Evolutionary conservation across 2,888 invertebrate species (phyloP), one percentile per base, ranked within the genome.

Genomic region (Sacculina carcini): DNA sequence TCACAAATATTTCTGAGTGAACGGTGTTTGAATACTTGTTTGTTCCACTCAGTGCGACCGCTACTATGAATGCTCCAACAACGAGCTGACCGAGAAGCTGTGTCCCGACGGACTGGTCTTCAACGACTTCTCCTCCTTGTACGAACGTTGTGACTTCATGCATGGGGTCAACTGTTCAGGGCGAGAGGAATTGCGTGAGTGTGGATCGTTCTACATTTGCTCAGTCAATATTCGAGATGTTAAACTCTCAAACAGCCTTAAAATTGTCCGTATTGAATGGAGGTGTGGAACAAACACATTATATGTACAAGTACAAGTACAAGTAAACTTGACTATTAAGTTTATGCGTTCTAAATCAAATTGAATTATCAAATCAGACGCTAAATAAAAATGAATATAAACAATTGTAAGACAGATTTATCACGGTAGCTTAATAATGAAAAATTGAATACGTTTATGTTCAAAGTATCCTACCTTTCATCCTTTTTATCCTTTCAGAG

Each of bases 61-160:
- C 66, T 87, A 73, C 67, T 83, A 78, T 67, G 73, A 79, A 53
- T 86, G 86, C 63, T 64, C 64, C 0, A 83, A 86, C 58, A 81
- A 80, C 5, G 67, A 70, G 1, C 72, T 79, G 32, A 76, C 69
- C 56, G 75, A 77, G 60, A 83, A 83, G 65, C 66, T 83, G 3
- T 87, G 87, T 61, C 79, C 84, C 4, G 87, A 87, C 64, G 87
- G 87, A 53, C 71, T 87, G 40, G 83, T 87, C 50, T 87, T 87
- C 66, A 85, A 87, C 69, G 67, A 69, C 50, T 72, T 74, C 57
- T 87, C 86, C 63, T 85, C 85, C 24, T 73, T 85, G 56, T 76
- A 76, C 60, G 85, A 86, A 66, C 87, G 86, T 50, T 85, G 55
- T 10, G 56, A 56, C 51, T 54, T 54, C 24, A 51, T 53, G 12